Evolutionary conservation across 2,113 vertebrate species (phyloP).

Genomic region (Lucifuga dentata): DNA sequence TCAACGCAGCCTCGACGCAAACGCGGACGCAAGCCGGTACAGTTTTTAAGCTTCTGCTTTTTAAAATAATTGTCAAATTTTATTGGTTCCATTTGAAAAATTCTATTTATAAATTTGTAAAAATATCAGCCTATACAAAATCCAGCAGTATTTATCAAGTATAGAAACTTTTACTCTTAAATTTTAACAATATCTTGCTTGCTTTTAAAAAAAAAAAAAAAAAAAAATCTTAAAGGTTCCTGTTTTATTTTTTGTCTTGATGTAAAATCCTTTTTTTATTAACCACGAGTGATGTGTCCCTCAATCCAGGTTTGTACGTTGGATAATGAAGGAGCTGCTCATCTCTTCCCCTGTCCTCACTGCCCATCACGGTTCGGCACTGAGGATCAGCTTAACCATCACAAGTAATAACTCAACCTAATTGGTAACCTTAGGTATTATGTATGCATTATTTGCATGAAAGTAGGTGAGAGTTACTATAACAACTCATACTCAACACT

Average conservation of each 20-base stretch:
- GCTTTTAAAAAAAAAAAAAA: too few species aligned
- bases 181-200: too few species aligned
- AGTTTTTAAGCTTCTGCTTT: background rate
- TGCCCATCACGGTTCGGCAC: conserved; percentile 76
- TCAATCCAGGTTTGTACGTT: conserved; percentile 57
- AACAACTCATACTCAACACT: too few species aligned
- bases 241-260: background rate
- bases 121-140: too few species aligned
- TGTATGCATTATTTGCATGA: background rate
- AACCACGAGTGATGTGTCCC: conserved; percentile 16
- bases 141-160: too few species aligned
- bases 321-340: conserved; percentile 63
- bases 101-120: too few species aligned
- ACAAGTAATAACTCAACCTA: conserved; percentile 67
- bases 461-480: background rate
- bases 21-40: conserved; percentile 77
- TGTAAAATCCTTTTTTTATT: conserved; percentile 4
- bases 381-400: conserved; percentile 76
- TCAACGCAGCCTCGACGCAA: conserved; percentile 61
- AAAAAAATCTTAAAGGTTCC: too few species aligned
- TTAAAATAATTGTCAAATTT: too few species aligned
- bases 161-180: too few species aligned
- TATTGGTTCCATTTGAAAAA: too few species aligned
- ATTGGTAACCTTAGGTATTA: background rate
- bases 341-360: conserved; percentile 67